A percentile compares a stretch with the other conserved stretches of the same genome.
These are phyloP conservation scores for Melanophora roralis DNA, from an alignment of 2,888 invertebrate genomes.

Conservation along the genomic window DNA sequence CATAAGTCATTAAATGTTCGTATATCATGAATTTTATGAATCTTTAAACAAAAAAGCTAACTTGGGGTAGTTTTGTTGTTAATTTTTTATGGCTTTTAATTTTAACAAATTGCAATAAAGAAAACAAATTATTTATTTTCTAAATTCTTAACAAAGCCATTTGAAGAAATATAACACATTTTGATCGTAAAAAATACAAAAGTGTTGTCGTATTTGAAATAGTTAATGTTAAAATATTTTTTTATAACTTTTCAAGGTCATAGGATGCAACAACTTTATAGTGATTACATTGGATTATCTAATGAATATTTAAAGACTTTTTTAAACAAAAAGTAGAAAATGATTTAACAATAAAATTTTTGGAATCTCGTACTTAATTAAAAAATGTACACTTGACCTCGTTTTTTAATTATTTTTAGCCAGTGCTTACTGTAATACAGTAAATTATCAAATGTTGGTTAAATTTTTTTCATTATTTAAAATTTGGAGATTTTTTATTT, in stretches of 20 bases:
- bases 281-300: not conserved
- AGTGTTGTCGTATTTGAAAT: conserved; percentile 3
- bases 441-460: too few species aligned
- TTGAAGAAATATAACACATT: conserved; percentile 9
- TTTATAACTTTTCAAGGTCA: conserved; percentile 35
- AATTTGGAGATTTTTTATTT: too few species aligned
- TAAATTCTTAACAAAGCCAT: too few species aligned
- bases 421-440: too few species aligned
- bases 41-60: conserved; percentile 16
- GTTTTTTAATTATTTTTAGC: too few species aligned
- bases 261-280: conserved; percentile 30
- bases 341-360: too few species aligned
- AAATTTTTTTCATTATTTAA: too few species aligned
- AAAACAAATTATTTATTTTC: conserved; percentile 22
- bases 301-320: too few species aligned
- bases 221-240: not conserved
- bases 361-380: too few species aligned
- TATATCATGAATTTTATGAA: conserved; percentile 34
- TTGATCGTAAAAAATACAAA: conserved; percentile 49
- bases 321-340: too few species aligned
- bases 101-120: conserved; percentile 6
- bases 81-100: conserved; percentile 36
- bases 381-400: too few species aligned
- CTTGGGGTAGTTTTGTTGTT: conserved; percentile 16
- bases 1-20: conserved; percentile 6